A percentile compares a stretch with the other conserved stretches of the same genome.
Evolutionary conservation across 2,113 vertebrate species (phyloP).

Genomic region (Neogale vison): DNA sequence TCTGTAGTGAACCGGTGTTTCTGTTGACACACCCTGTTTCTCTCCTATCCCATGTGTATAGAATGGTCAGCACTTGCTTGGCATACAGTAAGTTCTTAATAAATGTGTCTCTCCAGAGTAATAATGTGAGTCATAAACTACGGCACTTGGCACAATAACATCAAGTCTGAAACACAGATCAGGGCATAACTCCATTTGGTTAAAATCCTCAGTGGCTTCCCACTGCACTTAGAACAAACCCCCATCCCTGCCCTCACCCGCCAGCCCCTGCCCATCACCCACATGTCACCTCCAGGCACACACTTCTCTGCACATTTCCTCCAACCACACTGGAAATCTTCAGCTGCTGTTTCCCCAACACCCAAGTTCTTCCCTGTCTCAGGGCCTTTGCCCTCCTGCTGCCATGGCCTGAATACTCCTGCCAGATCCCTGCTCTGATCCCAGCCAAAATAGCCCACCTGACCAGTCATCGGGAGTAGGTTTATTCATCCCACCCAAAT

Average conservation of each 20-base stretch:
- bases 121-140: neutral
- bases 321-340: neutral
- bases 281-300: neutral
- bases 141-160: neutral
- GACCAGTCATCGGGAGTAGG: neutral
- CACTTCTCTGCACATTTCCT: neutral
- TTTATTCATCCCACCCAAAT: neutral
- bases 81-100: neutral
- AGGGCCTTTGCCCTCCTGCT: neutral
- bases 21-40: neutral
- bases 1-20: neutral
- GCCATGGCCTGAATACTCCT: neutral
- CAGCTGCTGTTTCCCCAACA: neutral
- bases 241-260: fast-evolving
- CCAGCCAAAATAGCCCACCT: neutral
- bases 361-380: neutral
- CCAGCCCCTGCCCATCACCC: neutral
- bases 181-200: neutral
- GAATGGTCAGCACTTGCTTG: neutral
- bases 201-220: neutral
- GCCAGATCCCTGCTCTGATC: neutral
- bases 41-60: neutral
- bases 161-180: neutral
- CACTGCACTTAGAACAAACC: neutral
- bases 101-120: neutral